A percentile compares a stretch with the other conserved stretches of the same genome.
Conservation (phyloP, 2,113 vertebrate genomes). For the Daubentonia madagascariensis region DNA sequence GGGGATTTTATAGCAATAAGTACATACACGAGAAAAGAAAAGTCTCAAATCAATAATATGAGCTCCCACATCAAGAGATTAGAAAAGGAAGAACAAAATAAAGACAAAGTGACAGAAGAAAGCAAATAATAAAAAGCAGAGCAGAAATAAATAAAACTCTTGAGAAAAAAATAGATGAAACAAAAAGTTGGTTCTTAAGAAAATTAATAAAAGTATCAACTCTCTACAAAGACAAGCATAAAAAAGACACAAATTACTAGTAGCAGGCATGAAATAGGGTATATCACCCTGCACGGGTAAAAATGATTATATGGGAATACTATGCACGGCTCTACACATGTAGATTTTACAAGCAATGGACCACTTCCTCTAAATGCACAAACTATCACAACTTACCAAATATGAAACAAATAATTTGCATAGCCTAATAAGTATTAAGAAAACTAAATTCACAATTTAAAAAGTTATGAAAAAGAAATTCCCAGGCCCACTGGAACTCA, state of each 20-base stretch:
- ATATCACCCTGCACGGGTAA: fast-evolving
- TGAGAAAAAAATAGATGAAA: not conserved
- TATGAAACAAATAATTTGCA: not conserved
- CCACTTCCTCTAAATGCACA: not conserved
- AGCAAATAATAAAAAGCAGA: not conserved
- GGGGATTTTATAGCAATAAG: not conserved
- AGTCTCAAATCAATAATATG: no score
- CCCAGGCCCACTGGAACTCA: not conserved
- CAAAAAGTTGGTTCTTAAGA: not conserved
- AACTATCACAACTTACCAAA: no score
- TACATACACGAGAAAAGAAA: not conserved
- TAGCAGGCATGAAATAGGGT: not conserved
- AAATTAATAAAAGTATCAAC: not conserved
- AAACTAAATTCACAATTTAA: not conserved
- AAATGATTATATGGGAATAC: not conserved
- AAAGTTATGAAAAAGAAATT: not conserved
- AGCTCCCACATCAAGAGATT: not conserved
- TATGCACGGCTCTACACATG: not conserved
- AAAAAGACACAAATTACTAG: not conserved
- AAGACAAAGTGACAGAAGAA: not conserved
- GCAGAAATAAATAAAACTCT: not conserved
- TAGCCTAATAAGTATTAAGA: not conserved
- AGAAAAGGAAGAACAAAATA: not conserved
- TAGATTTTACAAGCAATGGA: not conserved
- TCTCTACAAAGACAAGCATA: not conserved